Conservation (phyloP, 2,888 invertebrate species). For the Balanococcus diminutus region DNA sequence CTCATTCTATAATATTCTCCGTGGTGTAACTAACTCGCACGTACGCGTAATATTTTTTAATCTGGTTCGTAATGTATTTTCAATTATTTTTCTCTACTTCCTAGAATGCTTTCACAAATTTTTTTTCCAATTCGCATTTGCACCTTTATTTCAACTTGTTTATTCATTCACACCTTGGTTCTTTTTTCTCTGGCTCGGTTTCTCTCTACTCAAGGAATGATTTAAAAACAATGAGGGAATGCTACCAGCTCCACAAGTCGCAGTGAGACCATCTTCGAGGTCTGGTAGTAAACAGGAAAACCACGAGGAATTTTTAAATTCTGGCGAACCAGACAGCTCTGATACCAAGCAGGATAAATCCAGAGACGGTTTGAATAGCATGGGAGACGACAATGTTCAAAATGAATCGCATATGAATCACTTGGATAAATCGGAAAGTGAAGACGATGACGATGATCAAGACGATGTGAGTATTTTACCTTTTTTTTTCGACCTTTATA, state of each 20-base stretch:
- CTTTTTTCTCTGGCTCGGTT: background rate
- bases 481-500: background rate
- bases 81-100: background rate
- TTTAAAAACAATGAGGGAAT: constrained; percentile 40
- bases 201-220: background rate
- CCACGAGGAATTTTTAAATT: background rate
- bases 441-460: constrained; percentile 57
- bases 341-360: background rate
- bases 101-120: background rate
- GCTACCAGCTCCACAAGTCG: constrained; percentile 45
- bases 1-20: too few relatives aligned
- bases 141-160: background rate
- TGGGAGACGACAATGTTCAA: constrained; percentile 4
- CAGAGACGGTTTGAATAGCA: background rate
- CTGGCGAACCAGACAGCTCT: background rate
- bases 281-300: constrained; percentile 23
- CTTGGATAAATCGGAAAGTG: constrained; percentile 56
- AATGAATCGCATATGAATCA: constrained; percentile 38
- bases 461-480: constrained; percentile 47
- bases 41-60: background rate
- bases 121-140: background rate
- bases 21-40: background rate
- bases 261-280: constrained; percentile 44
- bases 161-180: background rate
- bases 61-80: background rate